A percentile compares a stretch with the other conserved stretches of the same genome.
Conservation (phyloP, 2,888 invertebrate species). For the Tuta absoluta region DNA sequence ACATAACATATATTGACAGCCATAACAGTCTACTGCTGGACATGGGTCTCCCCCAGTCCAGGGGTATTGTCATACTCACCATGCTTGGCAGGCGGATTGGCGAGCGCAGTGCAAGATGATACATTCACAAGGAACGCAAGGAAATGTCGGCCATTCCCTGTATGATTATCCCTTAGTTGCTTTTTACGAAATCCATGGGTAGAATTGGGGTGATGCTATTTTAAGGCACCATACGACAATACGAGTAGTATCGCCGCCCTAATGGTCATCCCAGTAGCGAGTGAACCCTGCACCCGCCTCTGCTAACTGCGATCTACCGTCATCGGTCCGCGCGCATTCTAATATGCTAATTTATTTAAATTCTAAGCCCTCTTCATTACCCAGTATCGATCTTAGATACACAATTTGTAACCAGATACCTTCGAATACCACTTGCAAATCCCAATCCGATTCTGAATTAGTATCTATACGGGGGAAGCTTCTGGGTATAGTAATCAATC, state of each 20-base stretch:
- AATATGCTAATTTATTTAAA: slow-evolving; percentile 82
- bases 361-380: slow-evolving; percentile 81
- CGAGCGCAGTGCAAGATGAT: too few relatives aligned
- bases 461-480: neutral
- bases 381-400: slow-evolving; percentile 80
- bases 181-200: too few relatives aligned
- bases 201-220: too few relatives aligned
- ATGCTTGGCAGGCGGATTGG: too few relatives aligned
- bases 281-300: slow-evolving; percentile 13
- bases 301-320: slow-evolving; percentile 12
- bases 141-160: too few relatives aligned
- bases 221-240: too few relatives aligned
- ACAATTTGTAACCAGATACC: slow-evolving; percentile 79
- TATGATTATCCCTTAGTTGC: too few relatives aligned
- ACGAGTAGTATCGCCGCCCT: neutral
- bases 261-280: slow-evolving; percentile 15
- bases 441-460: slow-evolving; percentile 27
- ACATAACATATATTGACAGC: too few relatives aligned
- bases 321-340: slow-evolving; percentile 65
- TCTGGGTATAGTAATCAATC: slow-evolving; percentile 22
- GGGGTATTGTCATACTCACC: too few relatives aligned
- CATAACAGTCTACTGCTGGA: too few relatives aligned
- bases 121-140: too few relatives aligned
- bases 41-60: too few relatives aligned
- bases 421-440: slow-evolving; percentile 54